These are phyloP conservation scores for Apogon hyalosoma DNA, from an alignment of 2,797 vertebrate species.

Conservation along the genomic window DNA sequence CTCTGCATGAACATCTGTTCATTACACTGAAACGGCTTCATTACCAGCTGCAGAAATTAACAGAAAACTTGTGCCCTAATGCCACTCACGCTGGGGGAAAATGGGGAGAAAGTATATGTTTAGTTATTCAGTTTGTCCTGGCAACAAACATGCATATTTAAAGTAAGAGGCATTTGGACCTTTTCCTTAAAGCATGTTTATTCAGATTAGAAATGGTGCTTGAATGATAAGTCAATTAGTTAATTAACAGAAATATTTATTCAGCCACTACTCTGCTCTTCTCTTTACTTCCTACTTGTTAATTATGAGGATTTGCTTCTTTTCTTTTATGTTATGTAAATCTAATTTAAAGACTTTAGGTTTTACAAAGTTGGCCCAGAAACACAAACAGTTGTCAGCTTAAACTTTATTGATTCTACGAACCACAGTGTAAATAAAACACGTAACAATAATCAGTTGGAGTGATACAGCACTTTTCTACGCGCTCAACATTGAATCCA, in stretches of 20 bases:
- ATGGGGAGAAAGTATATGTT: constrained; percentile 17
- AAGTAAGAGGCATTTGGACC: neutral
- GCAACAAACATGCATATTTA: constrained; percentile 16
- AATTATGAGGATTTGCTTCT: no score
- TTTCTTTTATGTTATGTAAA: no score
- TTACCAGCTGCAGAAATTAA: constrained; percentile 61
- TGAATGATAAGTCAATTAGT: neutral
- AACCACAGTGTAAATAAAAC: no score
- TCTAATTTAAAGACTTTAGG: no score
- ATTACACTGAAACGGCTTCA: constrained; percentile 55
- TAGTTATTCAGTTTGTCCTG: constrained; percentile 19
- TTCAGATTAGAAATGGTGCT: neutral
- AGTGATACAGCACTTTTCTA: no score
- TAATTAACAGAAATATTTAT: neutral
- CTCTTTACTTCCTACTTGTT: no score
- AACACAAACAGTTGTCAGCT: no score
- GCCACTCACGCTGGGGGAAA: constrained; percentile 21
- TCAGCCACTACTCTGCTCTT: no score
- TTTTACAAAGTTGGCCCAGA: no score
- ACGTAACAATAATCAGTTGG: no score
- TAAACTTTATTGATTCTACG: no score
- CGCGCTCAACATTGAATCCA: no score
- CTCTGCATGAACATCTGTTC: constrained; percentile 75
- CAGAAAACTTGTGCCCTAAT: constrained; percentile 32
- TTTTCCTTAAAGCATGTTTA: neutral